Percentiles rank a stretch among this genome's conserved stretches.
Evolutionary conservation across 2,888 invertebrate genomes (phyloP).

Genomic region (Ectobius pallidus): DNA sequence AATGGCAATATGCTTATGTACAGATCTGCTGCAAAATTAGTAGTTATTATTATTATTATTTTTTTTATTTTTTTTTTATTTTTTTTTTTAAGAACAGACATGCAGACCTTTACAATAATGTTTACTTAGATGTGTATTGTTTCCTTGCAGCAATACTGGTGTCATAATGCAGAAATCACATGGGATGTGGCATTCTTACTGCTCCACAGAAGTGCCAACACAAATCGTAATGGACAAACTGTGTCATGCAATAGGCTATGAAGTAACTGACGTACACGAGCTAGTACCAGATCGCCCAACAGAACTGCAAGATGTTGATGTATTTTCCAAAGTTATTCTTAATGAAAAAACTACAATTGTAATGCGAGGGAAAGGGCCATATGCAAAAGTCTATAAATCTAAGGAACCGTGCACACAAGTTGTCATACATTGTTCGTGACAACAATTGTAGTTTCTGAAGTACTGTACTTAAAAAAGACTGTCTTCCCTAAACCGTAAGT

Average conservation of each 20-base stretch:
- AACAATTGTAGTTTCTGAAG: too few species aligned
- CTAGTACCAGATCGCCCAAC: not conserved
- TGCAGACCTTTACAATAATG: too few species aligned
- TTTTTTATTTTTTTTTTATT: too few species aligned
- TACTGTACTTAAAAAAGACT: too few species aligned
- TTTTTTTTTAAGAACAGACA: too few species aligned
- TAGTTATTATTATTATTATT: too few species aligned
- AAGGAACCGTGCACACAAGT: not conserved
- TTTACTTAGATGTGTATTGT: too few species aligned
- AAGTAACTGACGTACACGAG: not conserved
- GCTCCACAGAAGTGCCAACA: not conserved
- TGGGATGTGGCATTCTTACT: slow-evolving; percentile 33
- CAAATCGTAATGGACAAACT: not conserved
- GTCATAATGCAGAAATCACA: slow-evolving; percentile 15
- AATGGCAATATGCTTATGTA: too few species aligned
- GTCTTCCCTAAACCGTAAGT: too few species aligned
- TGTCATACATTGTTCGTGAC: not conserved
- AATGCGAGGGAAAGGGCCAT: not conserved
- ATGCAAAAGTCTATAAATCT: not conserved
- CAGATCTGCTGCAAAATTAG: too few species aligned
- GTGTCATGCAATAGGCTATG: slow-evolving; percentile 9
- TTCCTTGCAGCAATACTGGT: slow-evolving; percentile 23
- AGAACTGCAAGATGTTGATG: not conserved
- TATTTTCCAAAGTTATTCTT: not conserved
- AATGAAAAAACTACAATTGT: not conserved